phyloP scores from a whole-genome alignment of 1,140 invertebrate genomes.

The Drosophila erecta region DNA sequence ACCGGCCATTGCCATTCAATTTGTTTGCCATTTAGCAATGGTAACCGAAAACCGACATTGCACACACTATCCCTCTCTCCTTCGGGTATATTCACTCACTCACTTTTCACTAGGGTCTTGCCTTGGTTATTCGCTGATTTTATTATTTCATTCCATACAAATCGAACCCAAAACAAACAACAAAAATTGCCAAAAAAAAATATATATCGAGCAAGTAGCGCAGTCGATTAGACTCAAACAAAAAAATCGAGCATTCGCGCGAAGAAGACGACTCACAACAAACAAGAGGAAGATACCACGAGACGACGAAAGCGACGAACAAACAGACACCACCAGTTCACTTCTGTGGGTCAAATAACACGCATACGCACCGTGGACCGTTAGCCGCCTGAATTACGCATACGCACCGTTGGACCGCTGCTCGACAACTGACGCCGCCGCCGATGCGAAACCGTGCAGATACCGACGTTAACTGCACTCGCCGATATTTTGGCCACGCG shows the following conservation, averaged over 20 bases:
- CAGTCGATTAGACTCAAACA: not conserved
- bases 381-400: slow-evolving; percentile 4
- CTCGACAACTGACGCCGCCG: slow-evolving; percentile 23
- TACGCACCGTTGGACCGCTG: slow-evolving; percentile 34
- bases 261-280: slow-evolving; percentile 53
- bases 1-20: slow-evolving; percentile 15
- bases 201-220: not conserved
- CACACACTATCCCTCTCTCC: not conserved
- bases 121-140: slow-evolving; percentile 28
- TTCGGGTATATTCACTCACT: not conserved
- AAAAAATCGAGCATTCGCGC: slow-evolving; percentile 1
- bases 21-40: slow-evolving; percentile 30
- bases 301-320: not conserved
- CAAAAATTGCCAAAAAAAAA: slow-evolving; percentile 21
- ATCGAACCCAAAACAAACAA: slow-evolving; percentile 31
- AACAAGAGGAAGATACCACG: slow-evolving; percentile 39
- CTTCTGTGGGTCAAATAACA: slow-evolving; percentile 65
- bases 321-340: not conserved
- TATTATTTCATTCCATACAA: slow-evolving; percentile 6
- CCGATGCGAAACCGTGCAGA: slow-evolving; percentile 67
- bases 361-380: slow-evolving; percentile 31
- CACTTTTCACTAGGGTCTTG: slow-evolving; percentile 23
- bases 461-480: slow-evolving; percentile 76
- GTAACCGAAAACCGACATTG: slow-evolving; percentile 8
- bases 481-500: slow-evolving; percentile 52